Evolutionary conservation across 2,797 vertebrate genomes (phyloP), one percentile per base, ranked within the genome.

Genomic region (Petrocephalus schoutedeni): DNA sequence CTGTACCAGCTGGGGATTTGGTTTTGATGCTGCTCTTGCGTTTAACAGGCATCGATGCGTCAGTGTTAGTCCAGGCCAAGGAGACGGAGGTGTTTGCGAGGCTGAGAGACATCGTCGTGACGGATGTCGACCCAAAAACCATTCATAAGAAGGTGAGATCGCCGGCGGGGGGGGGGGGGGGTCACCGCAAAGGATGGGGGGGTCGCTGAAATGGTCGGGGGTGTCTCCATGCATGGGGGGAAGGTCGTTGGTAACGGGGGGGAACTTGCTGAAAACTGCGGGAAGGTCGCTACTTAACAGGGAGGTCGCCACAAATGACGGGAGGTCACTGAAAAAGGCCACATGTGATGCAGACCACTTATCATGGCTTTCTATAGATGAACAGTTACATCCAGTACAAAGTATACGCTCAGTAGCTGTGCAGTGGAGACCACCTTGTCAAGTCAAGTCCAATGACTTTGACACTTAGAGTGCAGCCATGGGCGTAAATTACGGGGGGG

Each of bases 71-170:
- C 91, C 96, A 96, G 91, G 92, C 95, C 36, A 96, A 94, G 90
- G 93, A 96, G 91, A 97, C 95, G 0, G 94, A 95, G 36, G 94
- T 98, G 12, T 98, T 96, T 91, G 96, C 97, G 0, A 95, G 97
- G 59, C 94, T 99, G 86, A 94, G 96, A 91, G 97, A 99, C 91
- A 96, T 99, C 56, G 93, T 98, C 90, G 97, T 99, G 54, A 97
- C 93, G 8, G 97, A 99, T 88, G 95, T 98, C 83, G 95, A 97
- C 93, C 94, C 96, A 32, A 94, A 93, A 56, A 98, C 96, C 0
- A 85, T 97, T 90, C 98, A 99, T 94, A 98, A 95, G 92, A 97
- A 98, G 95, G 98, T 98, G 93, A 49, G 82, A 32, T 64, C 41
- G 10, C 23, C 23, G 12, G 32, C 1, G 36, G 32, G 12, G 4